Evolutionary conservation across 1,140 invertebrate species (phyloP), one percentile per base, ranked within the genome.

Genomic region (Ceratina australensis): DNA sequence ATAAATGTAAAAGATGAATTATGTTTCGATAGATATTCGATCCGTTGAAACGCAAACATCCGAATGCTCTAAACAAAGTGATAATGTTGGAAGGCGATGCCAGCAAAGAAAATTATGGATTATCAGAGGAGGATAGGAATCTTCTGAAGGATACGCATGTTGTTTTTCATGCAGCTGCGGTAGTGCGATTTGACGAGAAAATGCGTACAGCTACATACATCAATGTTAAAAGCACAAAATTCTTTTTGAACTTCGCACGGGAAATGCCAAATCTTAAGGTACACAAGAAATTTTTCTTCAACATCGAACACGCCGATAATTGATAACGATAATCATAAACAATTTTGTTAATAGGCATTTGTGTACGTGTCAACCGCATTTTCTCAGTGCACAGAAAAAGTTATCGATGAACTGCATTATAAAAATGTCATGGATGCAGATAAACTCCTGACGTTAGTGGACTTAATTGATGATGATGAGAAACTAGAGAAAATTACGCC

Each of bases 131-230:
- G 24, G 92, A 95, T 87, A 81, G 90, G 8, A 71, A 93, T 63
- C 78, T 90, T 7, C 82, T 96, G 3, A 83, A 87, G 57, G 87
- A 94, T n/a, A 83, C 86, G 1, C 75, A 94, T 28, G 92, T 98
- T 61, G 94, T 98, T n/a, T 97, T 98, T 89, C 97, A 98, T 87
- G 95, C 94, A 7, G 98, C 97, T 2, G 98, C 97, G 0, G 97
- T 96, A n/a, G 94, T 98, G 13, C 95, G 95, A 86, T 98, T 98
- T 90, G 96, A 97, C 89, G 97, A 97, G 90, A 93, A 94, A 60
- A 89, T 98, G 20, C 94, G 95, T 87, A 69, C 88, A n/a, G 93
- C 94, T 0, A 91, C 94, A 24, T 91, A 93, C 42, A 94, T 94
- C 33, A 96, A 96, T 83, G 92, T 95, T 1, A 90, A 92, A 66